Conservation (phyloP, 2,888 invertebrate genomes). For the Ferrisia virgata region DNA sequence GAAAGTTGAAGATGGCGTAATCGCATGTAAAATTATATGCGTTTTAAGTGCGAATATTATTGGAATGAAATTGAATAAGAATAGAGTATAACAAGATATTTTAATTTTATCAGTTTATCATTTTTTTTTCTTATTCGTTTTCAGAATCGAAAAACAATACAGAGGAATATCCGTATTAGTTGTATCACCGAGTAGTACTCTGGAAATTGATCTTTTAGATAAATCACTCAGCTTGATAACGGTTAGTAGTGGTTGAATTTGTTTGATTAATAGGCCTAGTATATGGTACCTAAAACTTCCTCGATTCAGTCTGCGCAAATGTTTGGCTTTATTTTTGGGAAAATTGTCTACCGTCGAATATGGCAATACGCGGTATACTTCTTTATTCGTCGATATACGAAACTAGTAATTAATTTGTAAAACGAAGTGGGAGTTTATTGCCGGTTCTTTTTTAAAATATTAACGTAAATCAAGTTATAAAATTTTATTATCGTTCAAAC, state of each 20-base stretch:
- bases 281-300: no score
- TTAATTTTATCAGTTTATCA: no score
- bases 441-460: not conserved
- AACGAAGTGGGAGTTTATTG: not conserved
- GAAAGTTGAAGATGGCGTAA: no score
- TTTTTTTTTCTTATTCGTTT: not conserved
- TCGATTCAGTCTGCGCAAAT: not conserved
- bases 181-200: constrained; percentile 29
- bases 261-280: no score
- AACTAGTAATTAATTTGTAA: not conserved
- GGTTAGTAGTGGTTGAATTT: constrained; percentile 45
- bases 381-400: not conserved
- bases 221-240: constrained; percentile 47
- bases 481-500: not conserved
- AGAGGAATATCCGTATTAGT: constrained; percentile 33
- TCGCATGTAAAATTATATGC: no score
- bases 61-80: no score
- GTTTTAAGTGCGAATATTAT: no score
- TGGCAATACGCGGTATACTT: not conserved
- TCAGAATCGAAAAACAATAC: constrained; percentile 39
- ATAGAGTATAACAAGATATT: no score
- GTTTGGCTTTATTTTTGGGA: not conserved
- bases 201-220: constrained; percentile 45
- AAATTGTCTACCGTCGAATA: not conserved
- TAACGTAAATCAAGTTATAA: not conserved